Evolutionary conservation across 1,140 invertebrate species (phyloP), one percentile per base, ranked within the genome.

Genomic region (Pseudobourletiella spinata): DNA sequence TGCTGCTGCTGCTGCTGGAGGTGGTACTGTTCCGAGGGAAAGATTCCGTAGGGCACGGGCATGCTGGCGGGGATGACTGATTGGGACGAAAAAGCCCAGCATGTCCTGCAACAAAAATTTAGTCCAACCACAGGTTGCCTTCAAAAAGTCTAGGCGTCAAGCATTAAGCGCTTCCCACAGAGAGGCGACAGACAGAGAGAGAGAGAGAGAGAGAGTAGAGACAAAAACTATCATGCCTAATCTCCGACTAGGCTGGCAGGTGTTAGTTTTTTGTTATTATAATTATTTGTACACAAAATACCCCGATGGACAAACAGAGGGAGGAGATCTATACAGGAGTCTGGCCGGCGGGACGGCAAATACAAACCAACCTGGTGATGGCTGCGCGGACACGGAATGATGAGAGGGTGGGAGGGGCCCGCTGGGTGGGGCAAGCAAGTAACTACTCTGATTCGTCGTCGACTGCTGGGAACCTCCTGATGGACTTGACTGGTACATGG

Each of bases 291-390:
- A n/a, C n/a, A n/a, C n/a, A n/a, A n/a, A n/a, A n/a, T n/a, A n/a
- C n/a, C n/a, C n/a, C n/a, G n/a, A n/a, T n/a, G n/a, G n/a, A n/a
- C n/a, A n/a, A n/a, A n/a, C n/a, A n/a, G n/a, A n/a, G n/a, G n/a
- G n/a, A n/a, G n/a, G n/a, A n/a, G n/a, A n/a, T n/a, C n/a, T n/a
- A n/a, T n/a, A n/a, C n/a, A n/a, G n/a, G n/a, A n/a, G n/a, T n/a
- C n/a, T n/a, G n/a, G n/a, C n/a, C n/a, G n/a, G n/a, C n/a, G 32
- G n/a, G 32, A 39, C 8, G 62, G 62, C 35, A 61, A 64, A 69
- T 66, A 69, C 67, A 57, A 61, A 69, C 67, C 67, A 69, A 69
- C 67, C 67, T 69, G 67, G 68, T 66, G 64, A 59, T 66, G 64
- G 24, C 48, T 65, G 43, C 18, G 64, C 51, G 24, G 44, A 64